Evolutionary conservation across 1,140 invertebrate genomes (phyloP).

Genomic region (Rhopalosiphum maidis): DNA sequence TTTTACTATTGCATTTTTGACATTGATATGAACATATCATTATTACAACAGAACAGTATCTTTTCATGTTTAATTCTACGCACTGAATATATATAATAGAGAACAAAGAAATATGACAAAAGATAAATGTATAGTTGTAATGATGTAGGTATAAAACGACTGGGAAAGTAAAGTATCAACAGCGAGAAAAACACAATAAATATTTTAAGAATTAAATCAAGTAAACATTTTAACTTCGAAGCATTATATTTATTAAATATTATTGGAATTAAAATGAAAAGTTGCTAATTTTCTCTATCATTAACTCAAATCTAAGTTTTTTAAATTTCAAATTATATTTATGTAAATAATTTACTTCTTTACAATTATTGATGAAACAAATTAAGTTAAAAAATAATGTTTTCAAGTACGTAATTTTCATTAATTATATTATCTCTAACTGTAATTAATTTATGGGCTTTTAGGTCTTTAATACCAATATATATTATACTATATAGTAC

Average conservation of each 20-base stretch:
- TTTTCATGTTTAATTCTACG: not conserved
- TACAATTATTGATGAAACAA: too few species aligned
- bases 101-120: not conserved
- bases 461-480: not conserved
- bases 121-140: not conserved
- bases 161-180: not conserved
- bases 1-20: not conserved
- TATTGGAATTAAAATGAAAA: too few species aligned
- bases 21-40: not conserved
- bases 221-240: not conserved
- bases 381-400: too few species aligned
- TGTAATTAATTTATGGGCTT: not conserved
- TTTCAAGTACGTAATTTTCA: not conserved
- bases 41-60: not conserved
- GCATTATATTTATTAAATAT: too few species aligned
- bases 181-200: not conserved
- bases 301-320: too few species aligned
- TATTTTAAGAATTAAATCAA: not conserved
- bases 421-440: not conserved
- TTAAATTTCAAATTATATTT: too few species aligned
- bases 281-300: too few species aligned
- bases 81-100: not conserved
- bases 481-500: too few species aligned
- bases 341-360: too few species aligned
- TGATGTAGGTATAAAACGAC: not conserved